Evolutionary conservation across 2,113 vertebrate genomes (phyloP).

Genomic region (Anolis carolinensis): DNA sequence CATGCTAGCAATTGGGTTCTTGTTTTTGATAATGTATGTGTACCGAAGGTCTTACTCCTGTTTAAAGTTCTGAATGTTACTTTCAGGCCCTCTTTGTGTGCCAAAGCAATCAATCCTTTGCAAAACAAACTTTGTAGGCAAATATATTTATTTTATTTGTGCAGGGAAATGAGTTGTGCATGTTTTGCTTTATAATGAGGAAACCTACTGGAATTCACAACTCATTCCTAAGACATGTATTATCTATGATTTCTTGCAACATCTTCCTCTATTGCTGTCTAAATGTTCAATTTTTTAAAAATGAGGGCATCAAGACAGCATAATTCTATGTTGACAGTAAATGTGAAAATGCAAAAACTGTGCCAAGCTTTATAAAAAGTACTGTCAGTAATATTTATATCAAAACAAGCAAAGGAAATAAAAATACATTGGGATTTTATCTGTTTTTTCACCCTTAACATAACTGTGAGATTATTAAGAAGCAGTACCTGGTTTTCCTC

Average conservation of each 20-base stretch:
- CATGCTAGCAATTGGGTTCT: not conserved
- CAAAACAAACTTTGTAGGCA: not conserved
- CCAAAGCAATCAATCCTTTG: not conserved
- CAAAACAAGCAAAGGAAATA: not conserved
- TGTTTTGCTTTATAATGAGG: conserved; percentile 18
- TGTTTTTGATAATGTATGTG: conserved; percentile 13
- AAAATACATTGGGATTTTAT: not conserved
- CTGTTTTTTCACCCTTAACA: not conserved
- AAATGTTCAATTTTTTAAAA: conserved; percentile 5
- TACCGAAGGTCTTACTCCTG: conserved; percentile 2
- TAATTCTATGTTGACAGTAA: not conserved
- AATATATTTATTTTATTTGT: conserved; percentile 33
- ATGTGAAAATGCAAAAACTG: not conserved
- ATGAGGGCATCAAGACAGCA: not conserved
- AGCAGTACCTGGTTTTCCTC: not conserved
- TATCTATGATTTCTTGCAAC: not conserved
- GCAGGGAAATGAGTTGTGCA: conserved; percentile 15
- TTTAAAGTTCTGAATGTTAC: not conserved
- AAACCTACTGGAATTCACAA: not conserved
- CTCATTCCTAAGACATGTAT: not conserved
- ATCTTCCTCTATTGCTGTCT: not conserved
- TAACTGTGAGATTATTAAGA: not conserved
- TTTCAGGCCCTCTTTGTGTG: not conserved
- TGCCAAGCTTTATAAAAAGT: not conserved
- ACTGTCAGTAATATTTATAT: not conserved